Evolutionary conservation across 2,888 invertebrate genomes (phyloP), one percentile per base, ranked within the genome.

Genomic region (Tiliacea aurago): DNA sequence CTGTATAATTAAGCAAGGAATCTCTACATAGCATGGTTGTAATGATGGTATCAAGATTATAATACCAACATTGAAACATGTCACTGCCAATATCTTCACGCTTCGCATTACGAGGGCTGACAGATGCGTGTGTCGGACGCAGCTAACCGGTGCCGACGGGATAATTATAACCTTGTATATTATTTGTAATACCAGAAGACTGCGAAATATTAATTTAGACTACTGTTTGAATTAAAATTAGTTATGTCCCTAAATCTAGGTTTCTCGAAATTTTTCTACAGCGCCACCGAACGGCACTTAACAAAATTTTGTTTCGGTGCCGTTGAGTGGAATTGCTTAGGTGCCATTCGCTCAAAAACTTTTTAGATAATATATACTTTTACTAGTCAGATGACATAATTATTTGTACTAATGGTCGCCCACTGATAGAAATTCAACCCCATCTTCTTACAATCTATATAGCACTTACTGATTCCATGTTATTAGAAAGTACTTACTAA

Each of bases 31-130:
- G 23, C 13, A n/a, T n/a, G 11, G 7, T 20, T 28, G 6, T 49
- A 2, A 2, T 5, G 6, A 55, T 53, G 47, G 47, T 55, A 61
- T 13, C 7, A 28, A 49, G 28, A 70, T 33, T 61, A n/a, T n/a
- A 28, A 41, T 45, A 28, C 18, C 33, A 65, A 65, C 43, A 65
- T 58, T 73, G 37, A 15, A 78, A 67, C 28, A 43, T 58, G 63
- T 81, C 80, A 58, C 18, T 66, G 18, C 49, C 15, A 18, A 62
- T 83, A 74, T 78, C 41, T 70, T 78, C 49, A 67, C 69, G 66
- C 69, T 55, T 63, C 28, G 18, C 41, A 47, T 66, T 66, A 73
- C 49, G 41, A 15, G 33, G 13, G 47, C 61, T 59, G 69, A 63
- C 69, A 74, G 65, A 58, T 41, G 47, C 15, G 58, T 20, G 18